Evolutionary conservation across 2,888 invertebrate species (phyloP).

Genomic region (Eustalomyia histrio): DNA sequence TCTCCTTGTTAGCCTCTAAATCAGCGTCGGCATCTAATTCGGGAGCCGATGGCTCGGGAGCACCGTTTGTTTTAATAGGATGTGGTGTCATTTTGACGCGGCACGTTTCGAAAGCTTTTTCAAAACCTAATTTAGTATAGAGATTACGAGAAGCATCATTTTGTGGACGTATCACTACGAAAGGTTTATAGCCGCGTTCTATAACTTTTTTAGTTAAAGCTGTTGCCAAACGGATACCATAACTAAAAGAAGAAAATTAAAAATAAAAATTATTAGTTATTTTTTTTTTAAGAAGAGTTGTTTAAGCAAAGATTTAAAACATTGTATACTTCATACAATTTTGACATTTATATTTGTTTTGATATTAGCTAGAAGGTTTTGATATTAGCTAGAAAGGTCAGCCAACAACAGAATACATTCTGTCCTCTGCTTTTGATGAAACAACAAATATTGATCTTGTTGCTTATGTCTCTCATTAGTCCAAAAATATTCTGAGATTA

Average conservation of each 20-base stretch:
- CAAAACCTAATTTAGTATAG: constrained; percentile 90
- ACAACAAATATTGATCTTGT: no score
- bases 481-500: no score
- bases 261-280: no score
- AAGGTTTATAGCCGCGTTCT: constrained; percentile 89
- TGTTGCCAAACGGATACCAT: constrained; percentile 87
- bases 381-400: no score
- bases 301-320: no score
- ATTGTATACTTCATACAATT: no score
- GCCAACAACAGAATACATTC: no score
- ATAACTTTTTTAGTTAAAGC: constrained; percentile 84
- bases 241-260: constrained; percentile 74
- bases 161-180: constrained; percentile 92
- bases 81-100: constrained; percentile 87
- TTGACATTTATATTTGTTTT: no score
- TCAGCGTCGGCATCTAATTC: constrained; percentile 59
- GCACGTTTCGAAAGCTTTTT: constrained; percentile 88
- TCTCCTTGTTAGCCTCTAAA: constrained; percentile 69
- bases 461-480: no score
- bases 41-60: constrained; percentile 60
- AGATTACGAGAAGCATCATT: constrained; percentile 92
- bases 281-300: no score
- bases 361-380: no score
- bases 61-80: constrained; percentile 69
- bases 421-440: no score